A percentile compares a stretch with the other conserved stretches of the same genome.
Conservation (phyloP, 2,888 invertebrate species). For the Gnatocerus cornutus region DNA sequence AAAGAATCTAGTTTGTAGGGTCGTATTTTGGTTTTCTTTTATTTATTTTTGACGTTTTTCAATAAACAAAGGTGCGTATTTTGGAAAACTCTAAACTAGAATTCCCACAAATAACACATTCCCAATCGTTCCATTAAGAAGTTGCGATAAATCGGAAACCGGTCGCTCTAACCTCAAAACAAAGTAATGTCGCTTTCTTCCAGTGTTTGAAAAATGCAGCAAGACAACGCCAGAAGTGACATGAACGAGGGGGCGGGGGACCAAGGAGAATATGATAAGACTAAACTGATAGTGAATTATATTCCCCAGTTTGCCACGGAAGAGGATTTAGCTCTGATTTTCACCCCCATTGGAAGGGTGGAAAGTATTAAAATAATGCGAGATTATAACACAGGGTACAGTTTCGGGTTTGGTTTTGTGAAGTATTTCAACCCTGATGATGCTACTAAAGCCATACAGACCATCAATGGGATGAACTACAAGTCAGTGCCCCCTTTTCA, state of each 20-base stretch:
- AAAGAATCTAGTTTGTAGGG: constrained; percentile 43
- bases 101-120: neutral
- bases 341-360: constrained; percentile 90
- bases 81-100: neutral
- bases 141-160: neutral
- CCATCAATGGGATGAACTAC: constrained; percentile 81
- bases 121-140: too few species aligned
- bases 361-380: constrained; percentile 94
- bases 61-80: constrained; percentile 38
- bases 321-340: constrained; percentile 91
- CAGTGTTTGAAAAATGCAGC: constrained; percentile 38
- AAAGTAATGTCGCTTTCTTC: constrained; percentile 31
- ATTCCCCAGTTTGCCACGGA: constrained; percentile 95
- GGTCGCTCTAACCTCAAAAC: constrained; percentile 34
- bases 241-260: constrained; percentile 65
- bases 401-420: constrained; percentile 97
- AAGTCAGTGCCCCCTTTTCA: too few species aligned
- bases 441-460: constrained; percentile 88
- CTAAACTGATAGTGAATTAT: constrained; percentile 96
- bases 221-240: constrained; percentile 48
- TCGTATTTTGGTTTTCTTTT: constrained; percentile 39
- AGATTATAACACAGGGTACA: constrained; percentile 92
- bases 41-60: constrained; percentile 44
- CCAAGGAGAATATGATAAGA: constrained; percentile 68
- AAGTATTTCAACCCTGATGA: constrained; percentile 91